A percentile compares a stretch with the other conserved stretches of the same genome.
Evolutionary conservation across 2,113 vertebrate species (phyloP).

Genomic region (Tursiops truncatus): DNA sequence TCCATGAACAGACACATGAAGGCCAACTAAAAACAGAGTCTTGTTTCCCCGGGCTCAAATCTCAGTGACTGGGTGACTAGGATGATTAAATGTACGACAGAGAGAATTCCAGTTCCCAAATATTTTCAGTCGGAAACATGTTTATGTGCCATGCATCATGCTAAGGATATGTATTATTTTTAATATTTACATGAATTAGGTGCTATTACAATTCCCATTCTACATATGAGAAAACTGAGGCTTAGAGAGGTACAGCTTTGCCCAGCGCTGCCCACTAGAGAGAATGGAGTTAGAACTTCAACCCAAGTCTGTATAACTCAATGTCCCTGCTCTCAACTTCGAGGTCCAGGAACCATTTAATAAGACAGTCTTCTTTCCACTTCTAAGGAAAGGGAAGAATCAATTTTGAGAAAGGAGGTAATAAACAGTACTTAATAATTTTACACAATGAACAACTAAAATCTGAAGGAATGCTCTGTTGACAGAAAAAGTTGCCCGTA

Average conservation of each 20-base stretch:
- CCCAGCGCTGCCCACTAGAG: not conserved
- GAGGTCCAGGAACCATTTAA: not conserved
- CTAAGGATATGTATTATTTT: slow-evolving; percentile 11
- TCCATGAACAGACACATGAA: slow-evolving; percentile 16
- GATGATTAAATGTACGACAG: not conserved
- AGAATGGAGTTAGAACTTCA: not conserved
- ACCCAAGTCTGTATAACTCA: not conserved
- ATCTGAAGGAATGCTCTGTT: not conserved
- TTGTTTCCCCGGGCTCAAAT: slow-evolving; percentile 42
- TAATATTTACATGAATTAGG: not conserved
- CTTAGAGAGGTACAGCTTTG: not conserved
- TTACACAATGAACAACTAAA: slow-evolving; percentile 24
- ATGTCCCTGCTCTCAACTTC: not conserved
- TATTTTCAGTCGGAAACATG: slow-evolving; percentile 16
- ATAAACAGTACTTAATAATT: not conserved
- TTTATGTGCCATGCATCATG: not conserved
- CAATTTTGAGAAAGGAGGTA: not conserved
- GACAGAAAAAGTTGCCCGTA: not conserved
- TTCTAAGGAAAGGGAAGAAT: not conserved
- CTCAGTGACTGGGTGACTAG: not conserved
- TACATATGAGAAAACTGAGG: not conserved
- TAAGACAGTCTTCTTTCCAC: not conserved
- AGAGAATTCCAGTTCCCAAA: slow-evolving; percentile 37
- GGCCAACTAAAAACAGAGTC: not conserved
- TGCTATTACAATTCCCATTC: not conserved